Evolutionary conservation across 2,888 invertebrate genomes (phyloP), one percentile per base, ranked within the genome.

Genomic region (Clivina fossor): DNA sequence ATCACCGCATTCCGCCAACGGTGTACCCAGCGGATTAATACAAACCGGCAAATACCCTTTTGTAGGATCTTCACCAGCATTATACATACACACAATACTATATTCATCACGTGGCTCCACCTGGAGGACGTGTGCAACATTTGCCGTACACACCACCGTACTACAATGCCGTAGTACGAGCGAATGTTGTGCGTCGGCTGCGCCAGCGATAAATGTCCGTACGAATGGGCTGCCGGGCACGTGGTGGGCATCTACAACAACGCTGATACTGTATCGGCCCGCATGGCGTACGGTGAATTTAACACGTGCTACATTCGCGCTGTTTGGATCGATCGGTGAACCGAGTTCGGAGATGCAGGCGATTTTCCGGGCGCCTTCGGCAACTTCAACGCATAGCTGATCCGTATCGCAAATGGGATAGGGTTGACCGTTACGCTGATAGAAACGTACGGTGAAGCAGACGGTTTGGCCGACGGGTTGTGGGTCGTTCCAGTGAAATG

Each of bases 341-440:
- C 93, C 94, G 67, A 93, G 78, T 76, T 94, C 93, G 65, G 90
- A 84, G 59, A 93, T 85, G 38, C 90, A 88, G 8, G 92, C 86
- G 62, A 90, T 83, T 82, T 87, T 87, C 66, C 88, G 82, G 37
- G 88, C 85, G 60, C 90, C 91, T 69, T 92, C 90, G 53, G 87
- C 86, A 66, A 95, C 91, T 76, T 90, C 88, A 62, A 94, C 88
- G 65, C 86, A 82, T 63, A 95, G 83, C 71, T 90, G 88, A 77
- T 95, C 95, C 59, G 90, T 90, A 79, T 93, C 92, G 76, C 93
- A 93, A 71, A 95, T 88, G 63, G 93, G 93, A 79, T 94, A 95
- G 62, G 94, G 91, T 71, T 92, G 90, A 18, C 94, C 93, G 74
- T 94, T 94, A 61, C 93, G 85, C 76, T 93, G 93, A 78, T 83